A percentile compares a stretch with the other conserved stretches of the same genome.
These are phyloP conservation scores for Drosophila austrosaltans DNA, from an alignment of 2,888 invertebrate genomes.

Conservation along the genomic window DNA sequence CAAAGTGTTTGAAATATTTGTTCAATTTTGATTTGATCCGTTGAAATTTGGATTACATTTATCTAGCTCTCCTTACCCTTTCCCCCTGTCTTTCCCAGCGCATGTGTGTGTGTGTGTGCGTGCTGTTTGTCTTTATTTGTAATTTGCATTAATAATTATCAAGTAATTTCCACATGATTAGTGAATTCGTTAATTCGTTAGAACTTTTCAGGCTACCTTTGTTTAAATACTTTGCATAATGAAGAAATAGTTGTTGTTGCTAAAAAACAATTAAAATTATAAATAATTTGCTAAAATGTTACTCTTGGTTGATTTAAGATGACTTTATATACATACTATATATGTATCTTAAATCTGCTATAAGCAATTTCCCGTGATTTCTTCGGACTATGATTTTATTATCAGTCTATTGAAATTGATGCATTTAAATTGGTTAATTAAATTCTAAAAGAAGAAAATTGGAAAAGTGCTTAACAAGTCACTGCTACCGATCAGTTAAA, in stretches of 20 bases:
- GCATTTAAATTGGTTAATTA: slow-evolving; percentile 4
- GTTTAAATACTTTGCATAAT: not conserved
- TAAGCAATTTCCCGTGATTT: no score
- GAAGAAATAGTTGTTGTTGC: not conserved
- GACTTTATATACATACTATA: no score
- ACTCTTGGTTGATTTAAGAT: no score
- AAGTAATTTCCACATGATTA: slow-evolving; percentile 4
- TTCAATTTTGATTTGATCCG: slow-evolving; percentile 3
- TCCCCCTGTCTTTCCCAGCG: not conserved
- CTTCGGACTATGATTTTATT: no score
- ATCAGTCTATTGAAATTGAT: no score
- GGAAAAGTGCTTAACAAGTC: slow-evolving; percentile 3
- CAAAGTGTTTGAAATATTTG: slow-evolving; percentile 1
- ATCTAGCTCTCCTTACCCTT: not conserved
- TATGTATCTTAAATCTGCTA: no score
- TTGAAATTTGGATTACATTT: not conserved
- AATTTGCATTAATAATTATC: not conserved
- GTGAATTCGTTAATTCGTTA: slow-evolving; percentile 1
- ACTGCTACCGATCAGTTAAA: not conserved
- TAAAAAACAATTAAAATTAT: not conserved
- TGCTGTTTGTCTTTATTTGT: not conserved
- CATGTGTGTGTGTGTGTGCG: not conserved
- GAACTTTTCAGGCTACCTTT: not conserved
- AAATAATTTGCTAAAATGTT: not conserved
- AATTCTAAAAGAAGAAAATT: not conserved